These are phyloP conservation scores for Aurelia aurita DNA, from an alignment of 30 jellyfish, hydroid and myxozoan species.

Conservation along the genomic window DNA sequence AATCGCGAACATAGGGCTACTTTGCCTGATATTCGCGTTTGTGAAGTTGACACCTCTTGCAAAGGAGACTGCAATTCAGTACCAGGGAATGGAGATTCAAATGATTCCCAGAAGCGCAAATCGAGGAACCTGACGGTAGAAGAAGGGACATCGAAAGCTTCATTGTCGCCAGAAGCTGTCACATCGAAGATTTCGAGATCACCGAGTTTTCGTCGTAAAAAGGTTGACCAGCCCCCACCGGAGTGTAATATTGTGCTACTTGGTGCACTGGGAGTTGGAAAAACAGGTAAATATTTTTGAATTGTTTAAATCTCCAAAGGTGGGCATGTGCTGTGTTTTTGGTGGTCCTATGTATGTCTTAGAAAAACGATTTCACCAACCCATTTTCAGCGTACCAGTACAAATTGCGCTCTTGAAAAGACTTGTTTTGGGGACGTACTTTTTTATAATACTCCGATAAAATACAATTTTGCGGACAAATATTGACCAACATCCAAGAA, in stretches of 20 bases:
- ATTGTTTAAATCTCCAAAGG: neutral
- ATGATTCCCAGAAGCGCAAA: neutral
- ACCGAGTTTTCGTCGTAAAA: slow-evolving; percentile 61
- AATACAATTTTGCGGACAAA: too few relatives aligned
- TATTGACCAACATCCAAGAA: too few relatives aligned
- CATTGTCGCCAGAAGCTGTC: slow-evolving; percentile 17
- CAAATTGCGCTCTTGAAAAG: too few relatives aligned
- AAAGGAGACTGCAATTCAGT: neutral
- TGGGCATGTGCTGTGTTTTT: too few relatives aligned
- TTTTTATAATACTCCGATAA: too few relatives aligned
- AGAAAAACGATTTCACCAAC: too few relatives aligned
- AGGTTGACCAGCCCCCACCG: slow-evolving; percentile 46
- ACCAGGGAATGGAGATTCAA: too few relatives aligned
- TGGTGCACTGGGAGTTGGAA: slow-evolving; percentile 90
- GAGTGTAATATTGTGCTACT: slow-evolving; percentile 75
- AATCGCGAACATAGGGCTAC: slow-evolving; percentile 37
- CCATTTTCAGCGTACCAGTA: too few relatives aligned
- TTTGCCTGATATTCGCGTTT: slow-evolving; percentile 24
- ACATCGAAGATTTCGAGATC: slow-evolving; percentile 46
- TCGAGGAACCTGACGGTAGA: slow-evolving; percentile 15
- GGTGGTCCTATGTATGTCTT: too few relatives aligned
- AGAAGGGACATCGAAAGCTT: slow-evolving; percentile 20
- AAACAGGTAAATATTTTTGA: slow-evolving; percentile 61
- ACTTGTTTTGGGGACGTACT: too few relatives aligned
- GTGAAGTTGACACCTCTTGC: neutral